These are phyloP conservation scores for Galeopterus variegatus DNA, from an alignment of 2,113 vertebrate genomes.

Conservation along the genomic window DNA sequence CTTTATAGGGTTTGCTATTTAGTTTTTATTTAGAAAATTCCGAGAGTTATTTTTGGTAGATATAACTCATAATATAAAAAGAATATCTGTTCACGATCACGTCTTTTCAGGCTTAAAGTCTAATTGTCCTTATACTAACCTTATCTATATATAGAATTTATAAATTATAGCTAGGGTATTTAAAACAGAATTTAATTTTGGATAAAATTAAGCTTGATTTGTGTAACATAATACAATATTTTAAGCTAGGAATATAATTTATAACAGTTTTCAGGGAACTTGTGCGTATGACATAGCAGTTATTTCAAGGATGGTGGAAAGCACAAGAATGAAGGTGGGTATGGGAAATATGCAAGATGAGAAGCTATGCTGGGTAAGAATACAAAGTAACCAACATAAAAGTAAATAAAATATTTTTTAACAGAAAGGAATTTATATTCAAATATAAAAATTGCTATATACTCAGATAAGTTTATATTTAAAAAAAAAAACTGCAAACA, in stretches of 20 bases:
- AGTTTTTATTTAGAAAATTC: conserved; percentile 32
- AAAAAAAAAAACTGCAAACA: not conserved
- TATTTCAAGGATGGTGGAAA: conserved; percentile 19
- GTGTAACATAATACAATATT: not conserved
- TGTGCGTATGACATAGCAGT: not conserved
- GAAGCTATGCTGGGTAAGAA: not conserved
- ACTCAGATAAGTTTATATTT: not conserved
- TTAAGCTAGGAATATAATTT: not conserved
- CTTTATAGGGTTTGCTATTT: not conserved
- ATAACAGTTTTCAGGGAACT: not conserved
- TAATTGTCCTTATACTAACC: not conserved
- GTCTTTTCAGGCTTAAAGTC: not conserved
- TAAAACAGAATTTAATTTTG: conserved; percentile 38
- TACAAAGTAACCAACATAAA: not conserved
- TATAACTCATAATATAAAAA: not conserved
- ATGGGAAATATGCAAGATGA: not conserved
- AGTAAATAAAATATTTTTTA: not conserved
- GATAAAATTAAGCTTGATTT: conserved; percentile 35
- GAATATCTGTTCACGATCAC: not conserved
- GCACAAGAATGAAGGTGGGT: not conserved
- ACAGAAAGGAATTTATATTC: not conserved
- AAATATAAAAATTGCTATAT: not conserved
- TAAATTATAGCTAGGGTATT: not conserved
- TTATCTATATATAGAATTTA: not conserved
- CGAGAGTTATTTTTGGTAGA: not conserved